Percentiles rank a stretch among this genome's conserved stretches.
phyloP scores from a whole-genome alignment of 64 coral and sea anemone species.

The Exaiptasia diaphana region DNA sequence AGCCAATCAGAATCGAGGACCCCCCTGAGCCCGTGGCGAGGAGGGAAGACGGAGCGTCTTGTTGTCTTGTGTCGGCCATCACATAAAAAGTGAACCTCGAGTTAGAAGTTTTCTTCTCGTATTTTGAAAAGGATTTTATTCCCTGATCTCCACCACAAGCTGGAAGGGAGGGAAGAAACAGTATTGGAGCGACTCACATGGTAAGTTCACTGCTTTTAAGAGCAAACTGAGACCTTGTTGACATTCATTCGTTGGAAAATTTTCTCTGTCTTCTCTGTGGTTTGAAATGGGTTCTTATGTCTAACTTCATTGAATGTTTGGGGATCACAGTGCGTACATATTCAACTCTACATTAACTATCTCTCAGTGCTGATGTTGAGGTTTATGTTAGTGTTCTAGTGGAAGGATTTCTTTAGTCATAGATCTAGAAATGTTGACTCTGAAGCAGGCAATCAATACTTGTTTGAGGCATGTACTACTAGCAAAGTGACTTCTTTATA shows the following conservation, averaged over 20 bases:
- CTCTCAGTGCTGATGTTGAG: neutral
- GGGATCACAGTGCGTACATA: neutral
- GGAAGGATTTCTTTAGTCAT: neutral
- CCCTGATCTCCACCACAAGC: conserved; percentile 27
- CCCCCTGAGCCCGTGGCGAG: conserved; percentile 81
- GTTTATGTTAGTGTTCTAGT: neutral
- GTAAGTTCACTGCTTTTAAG: conserved; percentile 10
- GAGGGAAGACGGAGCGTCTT: conserved; percentile 99
- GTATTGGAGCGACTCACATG: conserved; percentile 44
- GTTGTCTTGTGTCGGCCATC: conserved; percentile 93
- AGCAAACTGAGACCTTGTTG: neutral
- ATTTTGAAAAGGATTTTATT: conserved; percentile 56
- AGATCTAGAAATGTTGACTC: conserved; percentile 6
- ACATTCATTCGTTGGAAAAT: neutral
- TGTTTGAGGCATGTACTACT: conserved; percentile 23
- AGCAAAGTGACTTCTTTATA: no score
- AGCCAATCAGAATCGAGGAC: conserved; percentile 87
- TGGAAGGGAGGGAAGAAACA: conserved; percentile 30
- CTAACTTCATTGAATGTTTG: neutral
- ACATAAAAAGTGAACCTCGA: conserved; percentile 59
- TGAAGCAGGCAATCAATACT: conserved; percentile 6
- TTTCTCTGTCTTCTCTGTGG: neutral
- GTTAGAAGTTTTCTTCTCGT: conserved; percentile 85
- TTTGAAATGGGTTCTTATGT: conserved; percentile 4
- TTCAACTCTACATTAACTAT: neutral